Percentiles rank a stretch among this genome's conserved stretches.
Conservation (phyloP, 2,113 vertebrate species). For the Calypte anna region DNA sequence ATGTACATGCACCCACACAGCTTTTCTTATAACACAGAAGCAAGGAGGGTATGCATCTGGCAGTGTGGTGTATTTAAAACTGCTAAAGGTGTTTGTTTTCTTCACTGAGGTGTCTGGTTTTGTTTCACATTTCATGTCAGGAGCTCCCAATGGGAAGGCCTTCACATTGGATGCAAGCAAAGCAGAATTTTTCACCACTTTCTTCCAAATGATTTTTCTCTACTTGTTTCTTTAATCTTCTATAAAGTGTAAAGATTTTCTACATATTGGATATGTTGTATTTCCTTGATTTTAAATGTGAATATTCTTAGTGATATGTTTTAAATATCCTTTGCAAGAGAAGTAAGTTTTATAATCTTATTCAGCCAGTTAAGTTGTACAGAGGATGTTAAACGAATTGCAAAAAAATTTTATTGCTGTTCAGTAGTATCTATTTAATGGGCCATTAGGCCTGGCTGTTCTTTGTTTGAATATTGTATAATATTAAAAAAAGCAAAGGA, state of each 20-base stretch:
- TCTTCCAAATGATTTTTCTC: neutral
- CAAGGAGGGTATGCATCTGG: neutral
- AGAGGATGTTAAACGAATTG: conserved; percentile 74
- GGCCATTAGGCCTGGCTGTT: conserved; percentile 70
- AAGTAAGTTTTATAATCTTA: conserved; percentile 50
- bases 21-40: neutral
- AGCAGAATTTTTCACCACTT: neutral
- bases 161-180: neutral
- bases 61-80: neutral
- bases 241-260: neutral
- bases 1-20: no score
- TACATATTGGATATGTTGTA: neutral
- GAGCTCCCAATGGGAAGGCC: neutral
- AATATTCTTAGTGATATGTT: neutral
- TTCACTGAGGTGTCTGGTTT: neutral
- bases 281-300: neutral
- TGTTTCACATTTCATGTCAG: neutral
- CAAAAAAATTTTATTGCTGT: conserved; percentile 69
- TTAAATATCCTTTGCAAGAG: neutral
- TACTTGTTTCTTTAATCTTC: neutral
- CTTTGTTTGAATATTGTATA: conserved; percentile 64
- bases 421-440: conserved; percentile 78
- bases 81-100: neutral
- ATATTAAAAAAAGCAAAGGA: conserved; percentile 55
- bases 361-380: conserved; percentile 69